Percentiles rank a stretch among this genome's conserved stretches.
These are phyloP conservation scores for Parauchenoglanis ngamensis DNA, from an alignment of 2,797 vertebrate species.

Conservation along the genomic window DNA sequence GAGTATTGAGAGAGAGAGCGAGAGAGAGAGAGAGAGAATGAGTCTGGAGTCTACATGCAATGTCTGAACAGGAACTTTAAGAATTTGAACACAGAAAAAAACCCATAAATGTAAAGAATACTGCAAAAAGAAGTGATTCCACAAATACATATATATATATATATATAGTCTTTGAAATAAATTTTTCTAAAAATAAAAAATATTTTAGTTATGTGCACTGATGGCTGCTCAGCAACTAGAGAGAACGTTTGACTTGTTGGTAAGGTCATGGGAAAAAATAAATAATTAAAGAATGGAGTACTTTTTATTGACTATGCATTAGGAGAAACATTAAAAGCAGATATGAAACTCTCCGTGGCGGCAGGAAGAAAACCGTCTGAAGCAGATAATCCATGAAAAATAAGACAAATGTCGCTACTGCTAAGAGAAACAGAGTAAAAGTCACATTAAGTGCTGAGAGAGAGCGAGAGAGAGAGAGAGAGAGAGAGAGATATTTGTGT, in stretches of 20 bases:
- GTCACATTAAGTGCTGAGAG: not conserved
- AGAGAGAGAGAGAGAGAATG: not conserved
- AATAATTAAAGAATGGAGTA: constrained; percentile 15
- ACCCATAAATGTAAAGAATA: not conserved
- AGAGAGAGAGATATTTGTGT: not conserved
- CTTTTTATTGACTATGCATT: constrained; percentile 7
- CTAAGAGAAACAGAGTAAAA: not conserved
- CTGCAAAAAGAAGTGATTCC: not conserved
- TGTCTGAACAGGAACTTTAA: not conserved
- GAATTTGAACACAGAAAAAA: not conserved
- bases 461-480: not conserved
- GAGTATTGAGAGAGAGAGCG: too few relatives aligned
- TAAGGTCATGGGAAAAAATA: not conserved
- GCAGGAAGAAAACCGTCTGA: constrained; percentile 4
- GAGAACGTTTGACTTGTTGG: not conserved
- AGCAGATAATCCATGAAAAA: constrained; percentile 9
- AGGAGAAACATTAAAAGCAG: not conserved
- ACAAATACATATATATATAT: not conserved
- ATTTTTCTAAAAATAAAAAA: not conserved
- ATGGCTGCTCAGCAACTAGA: not conserved
- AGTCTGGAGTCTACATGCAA: not conserved
- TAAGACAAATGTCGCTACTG: not conserved
- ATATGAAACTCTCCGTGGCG: constrained; percentile 6
- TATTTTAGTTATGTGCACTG: not conserved
- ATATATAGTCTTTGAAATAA: not conserved